Evolutionary conservation across 2,113 vertebrate species (phyloP), one percentile per base, ranked within the genome.

Genomic region (Castor canadensis): DNA sequence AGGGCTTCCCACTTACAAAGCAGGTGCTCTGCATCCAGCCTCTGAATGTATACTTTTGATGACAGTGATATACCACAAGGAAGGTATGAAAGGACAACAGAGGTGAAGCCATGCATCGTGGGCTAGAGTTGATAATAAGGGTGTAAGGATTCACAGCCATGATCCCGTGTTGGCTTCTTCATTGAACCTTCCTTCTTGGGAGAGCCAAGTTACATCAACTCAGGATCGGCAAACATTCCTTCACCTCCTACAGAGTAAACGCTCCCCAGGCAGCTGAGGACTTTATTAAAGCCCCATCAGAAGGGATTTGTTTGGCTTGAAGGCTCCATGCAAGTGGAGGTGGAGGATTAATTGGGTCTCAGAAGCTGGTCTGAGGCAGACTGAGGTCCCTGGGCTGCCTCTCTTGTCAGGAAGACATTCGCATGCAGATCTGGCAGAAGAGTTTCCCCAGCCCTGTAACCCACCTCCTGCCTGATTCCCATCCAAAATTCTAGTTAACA

Each of bases 401-500:
- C 90, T 83, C 32, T 17, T 71, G 0, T 3, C 69, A 62, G 1
- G 92, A 96, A 89, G 11, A n/a, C 19, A 92, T 73, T 93, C 71
- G 76, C 56, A 96, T 62, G 82, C 84, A 67, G 82, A 76, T 83
- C 93, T 89, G 66, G n/a, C 76, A 95, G n/a, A 96, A 82, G 3
- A 15, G 79, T 94, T 94, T 95, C 72, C 92, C 93, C 71, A 11
- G 0, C 96, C 95, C 96, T 76, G 80, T 80, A 93, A 58, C 83
- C 19, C 35, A 28, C 26, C 88, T 95, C 91, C 82, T 85, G 52
- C 89, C 79, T n/a, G 26, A 93, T 79, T 89, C 69, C 91, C 94
- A 95, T 90, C 94, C 97, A 97, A 98, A 98, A 98, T 97, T 97
- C 96, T 97, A 98, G 98, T 98, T 97, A 98, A 98, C 94, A 93